Evolutionary conservation across 2,797 vertebrate genomes (phyloP), one percentile per base, ranked within the genome.

Genomic region (Rhyacichthys aspro): DNA sequence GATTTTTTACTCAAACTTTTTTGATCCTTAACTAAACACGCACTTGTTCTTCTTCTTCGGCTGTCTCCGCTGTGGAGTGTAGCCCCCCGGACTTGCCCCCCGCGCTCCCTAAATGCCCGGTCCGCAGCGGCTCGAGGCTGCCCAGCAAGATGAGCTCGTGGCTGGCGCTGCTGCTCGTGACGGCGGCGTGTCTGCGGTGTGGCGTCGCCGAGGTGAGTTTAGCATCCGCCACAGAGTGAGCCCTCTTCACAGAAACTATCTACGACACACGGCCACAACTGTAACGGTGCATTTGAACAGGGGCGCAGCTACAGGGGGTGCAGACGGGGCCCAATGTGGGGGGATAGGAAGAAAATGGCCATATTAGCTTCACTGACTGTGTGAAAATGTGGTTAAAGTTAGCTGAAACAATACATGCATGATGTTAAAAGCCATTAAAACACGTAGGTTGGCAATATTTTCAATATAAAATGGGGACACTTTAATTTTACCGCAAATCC

Each of bases 81-180:
- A 41, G 50, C 36, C 50, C 50, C 50, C 50, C 38, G 36, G n/a
- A 36, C 17, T 39, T n/a, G 14, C 9, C 37, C 63, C 86, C 73
- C 79, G 86, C 70, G 86, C 85, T 46, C 84, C 90, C 91, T 93
- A 88, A 90, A 93, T 93, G 91, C 91, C 77, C 89, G 84, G 87
- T 84, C 89, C 86, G 86, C 82, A 79, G 85, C 81, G 87, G 84
- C 85, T 88, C 87, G 83, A 89, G 86, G 88, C 90, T 85, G 90
- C 86, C 85, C 89, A 85, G 90, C 91, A 91, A 87, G 78, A 94
- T 93, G 93, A 90, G 89, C 87, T 85, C 87, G 83, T 90, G 86
- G 89, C 78, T 91, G 23, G 89, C 76, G 87, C 91, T 92, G 84
- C 89, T 89, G 88, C 90, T 92, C 78, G 86, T 82, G 81, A 32